Base-by-base conservation (phyloP, 2,888 invertebrate species). In the Drosophila nr. fundita region DNA sequence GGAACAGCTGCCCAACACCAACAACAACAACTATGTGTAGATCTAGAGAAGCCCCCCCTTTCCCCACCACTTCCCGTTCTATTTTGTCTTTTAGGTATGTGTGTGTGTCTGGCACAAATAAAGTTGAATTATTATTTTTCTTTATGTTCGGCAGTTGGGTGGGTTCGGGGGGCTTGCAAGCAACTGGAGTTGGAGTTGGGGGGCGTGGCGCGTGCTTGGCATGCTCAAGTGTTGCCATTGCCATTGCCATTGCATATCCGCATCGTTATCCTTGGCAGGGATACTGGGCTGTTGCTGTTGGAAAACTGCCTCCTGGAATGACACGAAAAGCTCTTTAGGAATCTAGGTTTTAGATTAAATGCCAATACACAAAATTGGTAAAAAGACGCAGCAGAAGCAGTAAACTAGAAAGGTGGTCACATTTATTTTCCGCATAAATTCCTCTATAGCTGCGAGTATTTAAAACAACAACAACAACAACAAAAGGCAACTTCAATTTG, bases 71-170 rank as follows among this genome's bases (percentile, higher is more conserved):
- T 27, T n/a, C 18, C 24, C 32, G 1, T 21, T 18, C 53, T 32
- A 30, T 32, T 32, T 29, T 52, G 52, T 18, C 45, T 54, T 24
- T 13, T 81, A 80, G 80, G 80, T 85, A 82, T 86, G 83, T 50
- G 48, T 15, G 34, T 53, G 54, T 55, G 54, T 54, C 24, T 85
- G 85, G 90, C 89, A 89, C 85, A 86, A 86, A 86, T 86, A 86
- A 86, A 86, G 85, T 86, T 86, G 85, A 86, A 86, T 86, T 86
- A 86, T 86, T 86, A 86, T 86, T 86, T 89, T 86, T 87, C 88
- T 86, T 86, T 84, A 81, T 87, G 83, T 66, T 60, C 18, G 11
- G 62, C 30, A 45, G 60, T 29, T 58, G 70, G 68, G 61, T 68
- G 62, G 42, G 48, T 27, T 2, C 2, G 24, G 50, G 13, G n/a